Base-by-base conservation (phyloP, 2,797 vertebrate species). In the Sylvilagus floridanus region DNA sequence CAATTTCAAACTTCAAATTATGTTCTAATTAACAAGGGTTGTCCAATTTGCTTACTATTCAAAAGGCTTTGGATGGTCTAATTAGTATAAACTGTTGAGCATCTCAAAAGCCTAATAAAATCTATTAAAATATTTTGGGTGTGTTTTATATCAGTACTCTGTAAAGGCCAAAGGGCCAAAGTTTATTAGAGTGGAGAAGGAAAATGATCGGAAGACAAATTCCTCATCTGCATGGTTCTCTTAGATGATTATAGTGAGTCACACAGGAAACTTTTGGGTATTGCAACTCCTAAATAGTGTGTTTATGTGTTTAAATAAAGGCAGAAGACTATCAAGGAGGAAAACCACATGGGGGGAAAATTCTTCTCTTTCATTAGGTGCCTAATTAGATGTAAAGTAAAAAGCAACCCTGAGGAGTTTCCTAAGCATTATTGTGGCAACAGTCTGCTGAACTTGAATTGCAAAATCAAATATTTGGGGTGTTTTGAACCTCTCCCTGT, bases 1-100 rank as follows among this genome's bases (percentile, higher is more conserved):
- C 98, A 98, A 99, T 99, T 99, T 99, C 97, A 98, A 99, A 99
- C 98, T 98, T 99, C 98, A 99, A 99, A 99, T 99, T 98, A 99
- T 98, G 98, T 98, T 98, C 98, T 99, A 99, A 99, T 99, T 99
- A 99, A 99, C 99, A 98, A 98, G 98, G 95, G 97, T 98, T 98
- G 98, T 99, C 98, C 99, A 98, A 99, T 99, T 98, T 98, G 98
- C 98, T 99, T 99, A 98, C 99, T 98, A 98, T 98, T 98, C 98
- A 98, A 98, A 98, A 98, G 98, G 97, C 98, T 98, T 98, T 98
- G 96, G 97, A 98, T 98, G 96, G 97, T 97, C 97, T 98, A 98
- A 99, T 98, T 99, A 98, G 98, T 98, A 98, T 97, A 98, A 98
- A 98, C 97, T 98, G 97, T 95, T 96, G 97, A 98, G 96, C 97